Percentiles rank a stretch among this genome's conserved stretches.
These are phyloP conservation scores for Passer domesticus DNA, from an alignment of 2,113 vertebrate genomes.

Conservation along the genomic window DNA sequence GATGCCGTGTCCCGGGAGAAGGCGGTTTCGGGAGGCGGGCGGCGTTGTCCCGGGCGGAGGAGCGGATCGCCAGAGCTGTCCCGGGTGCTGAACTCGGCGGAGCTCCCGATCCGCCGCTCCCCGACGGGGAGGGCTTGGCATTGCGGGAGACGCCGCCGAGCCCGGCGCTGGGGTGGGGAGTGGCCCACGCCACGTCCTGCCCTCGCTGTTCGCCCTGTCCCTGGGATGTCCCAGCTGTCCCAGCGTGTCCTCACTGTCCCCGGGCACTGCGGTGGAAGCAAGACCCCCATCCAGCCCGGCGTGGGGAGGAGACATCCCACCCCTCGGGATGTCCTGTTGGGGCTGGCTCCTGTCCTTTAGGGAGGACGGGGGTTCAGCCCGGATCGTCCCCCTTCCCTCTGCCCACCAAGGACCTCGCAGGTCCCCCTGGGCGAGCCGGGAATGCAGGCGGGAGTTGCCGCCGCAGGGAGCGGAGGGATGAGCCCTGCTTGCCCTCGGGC, in stretches of 20 bases:
- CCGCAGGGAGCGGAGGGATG: neutral
- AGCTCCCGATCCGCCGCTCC: neutral
- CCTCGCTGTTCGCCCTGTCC: neutral
- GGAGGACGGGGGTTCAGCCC: rapidly evolving
- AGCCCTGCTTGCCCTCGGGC: neutral
- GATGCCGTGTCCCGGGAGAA: neutral
- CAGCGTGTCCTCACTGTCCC: neutral
- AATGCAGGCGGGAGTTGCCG: neutral
- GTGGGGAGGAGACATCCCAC: neutral
- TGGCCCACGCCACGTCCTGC: neutral
- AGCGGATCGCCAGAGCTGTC: neutral
- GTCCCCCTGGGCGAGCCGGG: rapidly evolving
- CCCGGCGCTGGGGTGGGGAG: rapidly evolving
- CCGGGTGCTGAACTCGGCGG: neutral
- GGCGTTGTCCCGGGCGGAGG: rapidly evolving
- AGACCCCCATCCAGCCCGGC: no score
- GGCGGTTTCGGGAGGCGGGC: neutral
- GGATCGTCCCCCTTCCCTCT: neutral
- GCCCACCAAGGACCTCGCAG: rapidly evolving
- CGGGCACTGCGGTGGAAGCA: rapidly evolving
- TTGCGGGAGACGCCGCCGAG: neutral
- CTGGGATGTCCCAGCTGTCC: neutral
- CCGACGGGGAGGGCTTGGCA: neutral
- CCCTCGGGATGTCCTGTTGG: neutral
- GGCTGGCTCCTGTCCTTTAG: neutral